Evolutionary conservation across 2,888 invertebrate genomes (phyloP).

Genomic region (Leptura quadrifasciata): DNA sequence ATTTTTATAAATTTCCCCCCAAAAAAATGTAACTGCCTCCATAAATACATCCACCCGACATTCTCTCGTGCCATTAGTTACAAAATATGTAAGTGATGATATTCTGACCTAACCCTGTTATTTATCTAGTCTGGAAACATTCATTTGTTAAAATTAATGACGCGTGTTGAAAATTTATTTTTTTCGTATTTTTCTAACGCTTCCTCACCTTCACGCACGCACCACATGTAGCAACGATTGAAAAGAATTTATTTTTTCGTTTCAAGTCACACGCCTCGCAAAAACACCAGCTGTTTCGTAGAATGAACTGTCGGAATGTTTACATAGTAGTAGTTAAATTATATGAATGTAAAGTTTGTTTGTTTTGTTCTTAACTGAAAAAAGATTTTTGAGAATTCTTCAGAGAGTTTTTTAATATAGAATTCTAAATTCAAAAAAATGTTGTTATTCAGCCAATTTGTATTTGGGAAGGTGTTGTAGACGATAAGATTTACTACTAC

Average conservation of each 20-base stretch:
- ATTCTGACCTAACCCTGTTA: conserved; percentile 17
- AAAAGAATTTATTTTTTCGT: conserved; percentile 33
- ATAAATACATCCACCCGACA: conserved; percentile 4
- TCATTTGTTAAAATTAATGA: conserved; percentile 56
- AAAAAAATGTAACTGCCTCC: conserved; percentile 2
- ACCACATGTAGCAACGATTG: conserved; percentile 10
- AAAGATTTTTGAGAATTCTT: no score
- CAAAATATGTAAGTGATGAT: conserved; percentile 9
- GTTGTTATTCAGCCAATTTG: no score
- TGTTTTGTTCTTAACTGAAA: neutral
- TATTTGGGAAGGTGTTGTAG: no score
- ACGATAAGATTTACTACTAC: no score
- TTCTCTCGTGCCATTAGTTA: conserved; percentile 15
- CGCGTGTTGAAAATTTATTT: conserved; percentile 47
- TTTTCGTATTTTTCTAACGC: conserved; percentile 41
- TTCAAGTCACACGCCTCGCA: conserved; percentile 22
- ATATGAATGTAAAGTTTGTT: neutral
- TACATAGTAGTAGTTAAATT: neutral
- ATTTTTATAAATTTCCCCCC: neutral
- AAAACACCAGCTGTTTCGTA: conserved; percentile 43
- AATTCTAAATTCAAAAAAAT: no score
- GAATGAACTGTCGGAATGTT: neutral
- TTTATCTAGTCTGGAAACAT: conserved; percentile 44
- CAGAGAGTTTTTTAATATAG: no score
- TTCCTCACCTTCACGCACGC: conserved; percentile 34